Evolutionary conservation across 2,113 vertebrate species (phyloP), one percentile per base, ranked within the genome.

Genomic region (Cyphomyrus plagiostoma): DNA sequence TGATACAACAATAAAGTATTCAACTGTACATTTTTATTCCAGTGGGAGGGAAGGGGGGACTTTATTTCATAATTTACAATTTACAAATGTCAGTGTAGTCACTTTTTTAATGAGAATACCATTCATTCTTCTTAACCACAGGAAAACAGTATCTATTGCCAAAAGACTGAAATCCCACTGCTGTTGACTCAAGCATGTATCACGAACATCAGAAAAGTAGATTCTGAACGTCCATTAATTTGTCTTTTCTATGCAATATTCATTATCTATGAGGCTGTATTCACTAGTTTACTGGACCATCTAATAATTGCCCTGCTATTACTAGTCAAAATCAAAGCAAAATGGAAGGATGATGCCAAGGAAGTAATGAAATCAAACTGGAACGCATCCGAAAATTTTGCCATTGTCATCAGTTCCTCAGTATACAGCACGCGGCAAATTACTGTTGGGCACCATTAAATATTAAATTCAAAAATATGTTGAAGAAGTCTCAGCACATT

Each of bases 201-300:
- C 35, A 90, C 88, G 62, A 83, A 92, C 92, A 93, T 88, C 89
- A 91, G 92, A 91, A 90, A 92, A 90, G 93, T 92, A 88, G 15
- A n/a, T 19, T 19, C 35, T 80, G 74, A 86, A 90, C 91, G 88
- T 92, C 90, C 89, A 90, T 93, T 93, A 91, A 90, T 93, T 91
- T 91, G 90, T 89, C 90, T 26, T 86, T 90, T 91, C 80, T 91
- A 90, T 74, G 93, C 91, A 94, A 94, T 92, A 90, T 91, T 93
- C 90, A 92, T 91, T 94, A 94, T 94, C 94, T 94, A 93, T 94
- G 93, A 92, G 87, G 90, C 90, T 92, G 23, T 91, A 92, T 90
- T 93, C 92, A 94, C 85, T 89, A 91, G 87, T 93, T 95, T 93
- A 95, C 90, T 93, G 93, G 93, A 93, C 58, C 92, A 94, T 93